phyloP scores from a whole-genome alignment of 2,797 vertebrate genomes.

The Threskiornis aethiopicus region DNA sequence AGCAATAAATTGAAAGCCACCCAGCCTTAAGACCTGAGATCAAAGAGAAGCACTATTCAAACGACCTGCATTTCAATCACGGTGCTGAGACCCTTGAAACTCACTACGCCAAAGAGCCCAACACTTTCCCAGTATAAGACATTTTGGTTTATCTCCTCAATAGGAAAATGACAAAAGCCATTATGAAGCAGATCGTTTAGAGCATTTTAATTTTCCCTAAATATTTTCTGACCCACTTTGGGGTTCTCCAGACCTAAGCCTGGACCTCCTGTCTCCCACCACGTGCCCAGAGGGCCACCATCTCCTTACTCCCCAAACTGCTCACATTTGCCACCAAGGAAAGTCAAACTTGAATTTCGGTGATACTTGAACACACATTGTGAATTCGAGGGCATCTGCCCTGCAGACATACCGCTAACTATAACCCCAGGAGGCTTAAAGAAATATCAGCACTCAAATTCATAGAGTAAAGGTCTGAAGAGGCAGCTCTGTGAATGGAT shows the following conservation, averaged over 20 bases:
- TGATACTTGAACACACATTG: slow-evolving; percentile 46
- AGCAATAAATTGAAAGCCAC: background rate
- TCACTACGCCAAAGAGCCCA: background rate
- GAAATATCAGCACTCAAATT: slow-evolving; percentile 73
- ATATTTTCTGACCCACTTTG: background rate
- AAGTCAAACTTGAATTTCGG: slow-evolving; percentile 36
- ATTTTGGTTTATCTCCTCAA: background rate
- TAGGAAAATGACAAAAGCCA: background rate
- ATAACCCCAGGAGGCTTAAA: slow-evolving; percentile 68
- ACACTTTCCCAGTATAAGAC: background rate
- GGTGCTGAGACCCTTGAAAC: background rate
- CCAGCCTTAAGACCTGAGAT: background rate
- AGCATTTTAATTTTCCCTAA: background rate
- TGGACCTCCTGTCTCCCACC: background rate
- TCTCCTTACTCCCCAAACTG: background rate
- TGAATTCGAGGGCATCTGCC: slow-evolving; percentile 59
- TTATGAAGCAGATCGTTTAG: background rate
- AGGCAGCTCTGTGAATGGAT: slow-evolving; percentile 67
- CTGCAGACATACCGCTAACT: slow-evolving; percentile 62
- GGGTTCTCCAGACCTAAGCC: background rate
- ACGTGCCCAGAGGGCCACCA: fast-evolving
- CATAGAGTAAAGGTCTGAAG: slow-evolving; percentile 69
- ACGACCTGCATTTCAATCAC: background rate
- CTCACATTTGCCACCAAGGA: background rate
- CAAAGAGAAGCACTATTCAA: background rate